Base-by-base conservation (phyloP, 2,113 vertebrate species). In the Eubucco bourcierii region DNA sequence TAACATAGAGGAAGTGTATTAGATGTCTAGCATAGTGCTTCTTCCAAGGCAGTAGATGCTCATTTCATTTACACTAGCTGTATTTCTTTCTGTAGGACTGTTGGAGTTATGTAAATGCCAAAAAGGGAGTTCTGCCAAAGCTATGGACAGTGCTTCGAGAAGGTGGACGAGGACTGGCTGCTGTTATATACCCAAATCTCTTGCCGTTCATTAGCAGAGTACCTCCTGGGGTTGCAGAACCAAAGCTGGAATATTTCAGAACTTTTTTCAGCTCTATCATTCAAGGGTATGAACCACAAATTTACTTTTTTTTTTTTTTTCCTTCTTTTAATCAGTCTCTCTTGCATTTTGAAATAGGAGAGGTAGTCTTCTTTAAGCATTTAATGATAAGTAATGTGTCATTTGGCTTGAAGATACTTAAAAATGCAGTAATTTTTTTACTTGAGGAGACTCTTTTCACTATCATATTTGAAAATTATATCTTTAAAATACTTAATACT, bases 111-210 rank as follows among this genome's bases (percentile, higher is more conserved):
- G 98, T 99, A 17, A 99, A 98, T 95, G 98, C 98, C 47, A 98
- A 90, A 86, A 99, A 99, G 84, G 99, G 98, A 53, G 98, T 99
- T 84, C 95, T 99, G 52, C 99, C 99, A 14, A 99, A 99, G 95
- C 97, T 99, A 4, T 99, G 98, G 98, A 60, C 92, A 52, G 87
- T 99, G 10, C 96, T 99, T 76, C 98, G 97, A 88, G 99, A 99
- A 65, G 99, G 99, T 10, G 99, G 99, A 56, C 97, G 97, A 82
- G 99, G 99, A 58, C 94, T 99, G 86, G 99, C 99, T 47, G 97
- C 98, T 14, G 65, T 98, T 10, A 98, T 99, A 31, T 98, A 98
- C 89, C 99, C 99, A 34, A 99, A 99, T 93, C 97, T 99, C 50
- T 97, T 99, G 94, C 99, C 99, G 0, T 98, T 99, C 65, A 96